Conservation (phyloP, 2,888 invertebrate genomes). For the Lithophane socia region DNA sequence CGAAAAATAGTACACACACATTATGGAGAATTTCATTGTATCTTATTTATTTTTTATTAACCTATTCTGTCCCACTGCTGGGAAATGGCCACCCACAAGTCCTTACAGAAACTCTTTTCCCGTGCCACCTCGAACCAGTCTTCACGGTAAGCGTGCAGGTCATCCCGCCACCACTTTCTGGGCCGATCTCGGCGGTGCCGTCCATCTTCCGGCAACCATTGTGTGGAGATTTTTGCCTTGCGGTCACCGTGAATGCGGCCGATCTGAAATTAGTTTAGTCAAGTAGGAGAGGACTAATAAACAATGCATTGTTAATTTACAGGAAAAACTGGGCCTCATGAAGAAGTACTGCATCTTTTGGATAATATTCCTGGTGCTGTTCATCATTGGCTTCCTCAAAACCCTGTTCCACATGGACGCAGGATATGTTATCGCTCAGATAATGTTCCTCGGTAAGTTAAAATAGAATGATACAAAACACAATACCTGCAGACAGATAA, state of each 20-base stretch:
- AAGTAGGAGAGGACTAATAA: background rate
- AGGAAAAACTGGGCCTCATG: slow-evolving; percentile 83
- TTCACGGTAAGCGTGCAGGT: background rate
- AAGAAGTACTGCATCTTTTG: slow-evolving; percentile 89
- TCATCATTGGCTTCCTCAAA: slow-evolving; percentile 86
- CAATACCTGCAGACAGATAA: too few species aligned
- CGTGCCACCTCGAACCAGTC: background rate
- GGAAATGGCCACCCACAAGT: background rate
- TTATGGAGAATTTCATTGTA: background rate
- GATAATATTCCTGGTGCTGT: slow-evolving; percentile 86
- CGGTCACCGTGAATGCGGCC: background rate
- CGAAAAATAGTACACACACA: background rate
- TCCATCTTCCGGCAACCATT: background rate
- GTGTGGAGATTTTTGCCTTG: background rate
- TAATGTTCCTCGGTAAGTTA: slow-evolving; percentile 82
- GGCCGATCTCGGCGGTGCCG: background rate
- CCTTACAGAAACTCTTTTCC: background rate
- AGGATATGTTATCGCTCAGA: slow-evolving; percentile 83
- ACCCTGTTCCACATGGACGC: slow-evolving; percentile 86
- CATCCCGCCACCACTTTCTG: background rate
- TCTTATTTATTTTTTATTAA: background rate
- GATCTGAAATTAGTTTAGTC: background rate
- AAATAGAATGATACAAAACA: background rate
- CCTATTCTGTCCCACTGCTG: background rate
- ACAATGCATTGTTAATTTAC: slow-evolving; percentile 59